phyloP scores from a whole-genome alignment of 2,113 vertebrate species.

The Cottus gobio region DNA sequence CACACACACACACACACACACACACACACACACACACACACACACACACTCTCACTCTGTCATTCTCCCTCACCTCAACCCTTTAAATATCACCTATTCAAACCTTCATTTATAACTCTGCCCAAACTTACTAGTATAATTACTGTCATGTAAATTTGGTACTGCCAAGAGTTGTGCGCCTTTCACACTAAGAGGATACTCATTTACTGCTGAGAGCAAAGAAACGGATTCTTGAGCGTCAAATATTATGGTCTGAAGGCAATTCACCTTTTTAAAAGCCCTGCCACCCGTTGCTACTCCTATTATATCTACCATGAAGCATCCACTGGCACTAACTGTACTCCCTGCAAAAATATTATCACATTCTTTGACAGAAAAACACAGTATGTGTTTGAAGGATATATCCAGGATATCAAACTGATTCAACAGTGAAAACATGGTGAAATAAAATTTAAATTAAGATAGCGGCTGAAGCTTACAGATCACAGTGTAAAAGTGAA shows the following conservation, averaged over 20 bases:
- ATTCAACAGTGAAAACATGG: not conserved
- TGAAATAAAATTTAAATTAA: not conserved
- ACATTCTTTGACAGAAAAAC: not conserved
- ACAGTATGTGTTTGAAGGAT: not conserved
- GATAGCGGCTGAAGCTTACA: not conserved
- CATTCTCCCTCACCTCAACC: conserved; percentile 13
- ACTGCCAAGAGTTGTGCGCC: not conserved
- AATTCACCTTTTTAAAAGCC: not conserved
- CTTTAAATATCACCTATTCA: conserved; percentile 23
- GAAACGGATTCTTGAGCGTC: not conserved
- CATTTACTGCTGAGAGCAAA: not conserved
- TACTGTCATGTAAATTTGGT: not conserved
- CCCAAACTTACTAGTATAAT: not conserved
- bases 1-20: conserved; percentile 27
- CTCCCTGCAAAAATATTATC: not conserved
- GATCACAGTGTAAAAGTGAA: too few species aligned
- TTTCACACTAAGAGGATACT: not conserved
- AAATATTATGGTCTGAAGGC: not conserved
- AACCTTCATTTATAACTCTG: conserved; percentile 16
- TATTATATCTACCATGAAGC: not conserved
- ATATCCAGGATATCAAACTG: not conserved
- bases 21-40: conserved; percentile 24
- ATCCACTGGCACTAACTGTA: too few species aligned
- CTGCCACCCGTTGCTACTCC: not conserved
- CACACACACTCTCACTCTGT: conserved; percentile 6